Base-by-base conservation (phyloP, 1,140 invertebrate genomes). In the Bombus sylvicola region DNA sequence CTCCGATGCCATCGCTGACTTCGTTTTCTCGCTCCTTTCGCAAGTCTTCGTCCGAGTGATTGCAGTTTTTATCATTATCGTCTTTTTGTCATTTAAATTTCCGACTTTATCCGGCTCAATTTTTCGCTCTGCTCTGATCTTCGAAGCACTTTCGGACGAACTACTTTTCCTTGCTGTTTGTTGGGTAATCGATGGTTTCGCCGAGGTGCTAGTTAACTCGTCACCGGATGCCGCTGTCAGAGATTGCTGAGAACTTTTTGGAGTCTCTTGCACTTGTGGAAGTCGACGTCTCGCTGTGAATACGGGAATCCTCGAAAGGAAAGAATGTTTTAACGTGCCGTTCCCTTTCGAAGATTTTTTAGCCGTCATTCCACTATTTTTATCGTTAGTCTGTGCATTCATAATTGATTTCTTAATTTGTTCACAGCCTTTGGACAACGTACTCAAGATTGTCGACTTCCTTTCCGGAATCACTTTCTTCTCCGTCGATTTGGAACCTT, bases 241-340 rank as follows among this genome's bases (percentile, higher is more conserved):
- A 43, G 64, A 41, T 80, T 43, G 83, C 41, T 39, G 68, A 18
- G 18, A 31, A 37, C 22, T 64, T 57, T 81, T 68, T 2, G 28
- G 25, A 25, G 53, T 3, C 31, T 62, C 72, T 68, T 53, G 68
- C 18, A 1, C 59, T 62, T 62, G 59, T n/a, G 8, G 9, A n/a
- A 31, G 18, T 62, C 41, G 39, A 5, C 59, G 79, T 66, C 81
- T 84, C 59, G 89, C 91, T 39, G 88, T 92, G 68, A 93, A 89
- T 22, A 95, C 85, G 10, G 94, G 94, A 72, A 95, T 95, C 80
- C 90, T 94, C 3, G 94, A 95, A 3, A 92, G 87, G 53, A 88
- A 90, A 78, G 73, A 86, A 41, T 12, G 73, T 84, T 92, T 90
- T 72, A 62, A 59, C 39, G 34, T 3, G 6, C 4, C 6, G 0